Conservation (phyloP, 92 coral and sea anemone species). For the Porites evermanni region DNA sequence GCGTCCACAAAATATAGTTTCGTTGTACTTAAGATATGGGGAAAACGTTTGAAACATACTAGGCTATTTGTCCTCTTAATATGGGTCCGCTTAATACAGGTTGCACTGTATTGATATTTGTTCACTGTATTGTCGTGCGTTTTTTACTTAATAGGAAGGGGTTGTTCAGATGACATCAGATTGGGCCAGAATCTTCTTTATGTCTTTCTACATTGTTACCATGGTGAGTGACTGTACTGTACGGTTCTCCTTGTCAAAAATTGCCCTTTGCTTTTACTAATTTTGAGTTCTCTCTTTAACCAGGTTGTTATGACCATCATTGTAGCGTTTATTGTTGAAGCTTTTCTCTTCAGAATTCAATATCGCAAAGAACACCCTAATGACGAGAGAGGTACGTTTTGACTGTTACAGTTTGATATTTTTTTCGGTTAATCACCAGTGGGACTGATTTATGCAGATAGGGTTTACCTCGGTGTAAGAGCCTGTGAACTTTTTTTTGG, state of each 20-base stretch:
- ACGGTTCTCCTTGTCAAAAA: neutral
- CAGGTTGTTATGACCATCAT: constrained; percentile 98
- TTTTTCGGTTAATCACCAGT: too few species aligned
- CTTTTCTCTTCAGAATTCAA: constrained; percentile 89
- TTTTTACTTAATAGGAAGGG: constrained; percentile 82
- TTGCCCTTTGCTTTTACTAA: neutral
- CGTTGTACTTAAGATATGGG: too few species aligned
- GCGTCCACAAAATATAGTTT: too few species aligned
- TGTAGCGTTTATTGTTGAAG: constrained; percentile 94
- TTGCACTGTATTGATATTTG: too few species aligned
- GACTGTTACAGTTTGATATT: too few species aligned
- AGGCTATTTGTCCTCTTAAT: too few species aligned
- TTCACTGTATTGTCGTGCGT: too few species aligned
- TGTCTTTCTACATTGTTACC: constrained; percentile 90
- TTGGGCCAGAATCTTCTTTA: constrained; percentile 94
- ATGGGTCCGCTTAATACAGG: too few species aligned
- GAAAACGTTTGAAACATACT: too few species aligned
- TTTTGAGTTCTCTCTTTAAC: neutral
- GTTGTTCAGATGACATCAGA: constrained; percentile 86
- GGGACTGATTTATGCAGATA: too few species aligned
- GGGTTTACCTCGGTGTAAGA: too few species aligned
- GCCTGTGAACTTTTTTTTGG: too few species aligned
- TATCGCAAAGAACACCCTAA: constrained; percentile 76
- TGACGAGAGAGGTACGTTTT: constrained; percentile 67
- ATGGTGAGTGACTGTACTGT: constrained; percentile 69